A percentile compares a stretch with the other conserved stretches of the same genome.
phyloP scores from a whole-genome alignment of 23 tunicate species.

The Styela plicata region DNA sequence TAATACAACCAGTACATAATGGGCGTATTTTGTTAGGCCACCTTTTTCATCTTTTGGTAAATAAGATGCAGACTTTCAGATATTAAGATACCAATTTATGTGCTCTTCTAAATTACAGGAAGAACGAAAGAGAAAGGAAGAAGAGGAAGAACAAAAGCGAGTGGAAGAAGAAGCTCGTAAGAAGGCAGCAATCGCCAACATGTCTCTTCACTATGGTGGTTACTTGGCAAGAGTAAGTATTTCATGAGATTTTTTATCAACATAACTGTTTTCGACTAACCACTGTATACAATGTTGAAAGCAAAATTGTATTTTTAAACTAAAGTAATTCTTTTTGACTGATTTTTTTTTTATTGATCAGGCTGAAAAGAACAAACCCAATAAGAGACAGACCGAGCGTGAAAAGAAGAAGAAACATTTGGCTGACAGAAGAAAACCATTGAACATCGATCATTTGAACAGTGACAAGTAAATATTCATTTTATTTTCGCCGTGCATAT shows the following conservation, averaged over 20 bases:
- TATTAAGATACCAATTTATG: too few relatives aligned
- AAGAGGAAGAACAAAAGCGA: constrained; percentile 47
- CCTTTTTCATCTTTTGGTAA: too few relatives aligned
- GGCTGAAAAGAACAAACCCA: constrained; percentile 95
- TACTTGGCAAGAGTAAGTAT: constrained; percentile 81
- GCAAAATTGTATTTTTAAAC: too few relatives aligned
- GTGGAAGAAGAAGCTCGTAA: constrained; percentile 82
- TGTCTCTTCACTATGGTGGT: constrained; percentile 96
- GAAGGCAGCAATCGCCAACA: constrained; percentile 95
- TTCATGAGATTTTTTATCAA: too few relatives aligned
- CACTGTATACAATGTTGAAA: too few relatives aligned
- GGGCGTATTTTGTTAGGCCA: too few relatives aligned
- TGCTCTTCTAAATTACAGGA: constrained; percentile 52
- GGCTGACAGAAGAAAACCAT: constrained; percentile 81
- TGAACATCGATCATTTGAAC: constrained; percentile 88
- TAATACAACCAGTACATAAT: too few relatives aligned
- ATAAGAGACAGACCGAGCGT: constrained; percentile 95
- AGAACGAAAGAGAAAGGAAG: constrained; percentile 79
- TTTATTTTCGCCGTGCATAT: too few relatives aligned
- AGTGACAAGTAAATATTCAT: constrained; percentile 54
- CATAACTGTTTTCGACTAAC: too few relatives aligned
- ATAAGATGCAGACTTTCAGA: too few relatives aligned
- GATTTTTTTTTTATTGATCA: too few relatives aligned
- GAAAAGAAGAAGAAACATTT: constrained; percentile 83
- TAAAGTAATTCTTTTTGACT: too few relatives aligned